A percentile compares a stretch with the other conserved stretches of the same genome.
phyloP scores from a whole-genome alignment of 2,113 vertebrate species.

The Mystacornis crossleyi region DNA sequence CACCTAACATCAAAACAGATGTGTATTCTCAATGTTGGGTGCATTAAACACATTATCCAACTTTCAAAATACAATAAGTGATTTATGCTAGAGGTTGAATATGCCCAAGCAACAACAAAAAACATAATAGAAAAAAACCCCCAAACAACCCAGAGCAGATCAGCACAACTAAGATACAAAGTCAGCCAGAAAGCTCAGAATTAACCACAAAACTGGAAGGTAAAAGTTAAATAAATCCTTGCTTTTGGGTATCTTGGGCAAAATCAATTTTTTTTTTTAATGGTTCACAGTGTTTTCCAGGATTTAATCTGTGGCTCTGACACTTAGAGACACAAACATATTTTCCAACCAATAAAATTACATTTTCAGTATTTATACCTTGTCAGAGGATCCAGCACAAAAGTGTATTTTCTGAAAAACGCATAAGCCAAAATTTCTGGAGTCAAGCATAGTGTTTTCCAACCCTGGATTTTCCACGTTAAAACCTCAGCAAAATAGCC shows the following conservation, averaged over 20 bases:
- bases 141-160: background rate
- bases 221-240: background rate
- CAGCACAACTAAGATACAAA: background rate
- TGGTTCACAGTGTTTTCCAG: background rate
- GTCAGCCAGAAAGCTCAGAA: background rate
- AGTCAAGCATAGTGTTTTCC: background rate
- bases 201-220: background rate
- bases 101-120: slow-evolving; percentile 1
- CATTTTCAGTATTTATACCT: background rate
- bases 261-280: background rate
- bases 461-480: background rate
- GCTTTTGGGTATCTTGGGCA: background rate
- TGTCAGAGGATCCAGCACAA: background rate
- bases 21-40: background rate
- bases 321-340: background rate
- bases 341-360: background rate
- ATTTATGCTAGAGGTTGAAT: slow-evolving; percentile 9
- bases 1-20: slow-evolving; percentile 18
- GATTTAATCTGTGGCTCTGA: background rate
- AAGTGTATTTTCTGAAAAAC: background rate
- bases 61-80: slow-evolving; percentile 48
- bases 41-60: background rate
- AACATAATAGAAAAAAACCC: background rate
- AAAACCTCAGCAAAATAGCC: background rate
- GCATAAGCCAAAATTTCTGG: background rate